phyloP scores from a whole-genome alignment of 2,888 invertebrate species.

The Hermaeophaga mercurialis region DNA sequence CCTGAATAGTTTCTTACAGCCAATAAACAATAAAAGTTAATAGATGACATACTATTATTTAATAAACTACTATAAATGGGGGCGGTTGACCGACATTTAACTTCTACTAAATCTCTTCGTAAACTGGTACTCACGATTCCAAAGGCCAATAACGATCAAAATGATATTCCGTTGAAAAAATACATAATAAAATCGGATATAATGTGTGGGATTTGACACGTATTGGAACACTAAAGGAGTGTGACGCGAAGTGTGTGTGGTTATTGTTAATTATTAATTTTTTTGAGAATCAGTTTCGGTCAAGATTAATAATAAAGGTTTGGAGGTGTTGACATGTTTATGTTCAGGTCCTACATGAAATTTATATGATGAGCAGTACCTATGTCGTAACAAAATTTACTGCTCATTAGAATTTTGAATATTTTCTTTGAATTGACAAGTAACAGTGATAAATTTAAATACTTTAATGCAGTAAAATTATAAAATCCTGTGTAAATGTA shows the following conservation, averaged over 20 bases:
- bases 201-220: conserved; percentile 5
- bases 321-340: conserved; percentile 14
- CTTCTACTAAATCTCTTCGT: neutral
- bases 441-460: no score
- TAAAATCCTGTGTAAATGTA: no score
- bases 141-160: neutral
- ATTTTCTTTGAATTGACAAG: neutral
- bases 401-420: conserved; percentile 5
- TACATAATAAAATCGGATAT: neutral
- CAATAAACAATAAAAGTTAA: conserved; percentile 5
- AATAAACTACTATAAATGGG: conserved; percentile 1
- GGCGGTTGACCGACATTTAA: conserved; percentile 3
- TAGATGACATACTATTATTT: neutral
- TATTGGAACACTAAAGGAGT: neutral
- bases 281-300: conserved; percentile 5
- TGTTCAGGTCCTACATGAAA: neutral
- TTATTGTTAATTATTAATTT: conserved; percentile 10
- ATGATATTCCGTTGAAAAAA: neutral
- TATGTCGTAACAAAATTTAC: conserved; percentile 10
- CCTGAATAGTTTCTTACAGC: neutral
- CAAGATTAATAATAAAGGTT: conserved; percentile 7
- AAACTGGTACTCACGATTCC: conserved; percentile 8
- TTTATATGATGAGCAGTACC: conserved; percentile 4
- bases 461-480: no score
- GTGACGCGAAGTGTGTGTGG: conserved; percentile 5